A percentile compares a stretch with the other conserved stretches of the same genome.
Conservation (phyloP, 2,113 vertebrate species). For the Brachypodius melanocephalos region DNA sequence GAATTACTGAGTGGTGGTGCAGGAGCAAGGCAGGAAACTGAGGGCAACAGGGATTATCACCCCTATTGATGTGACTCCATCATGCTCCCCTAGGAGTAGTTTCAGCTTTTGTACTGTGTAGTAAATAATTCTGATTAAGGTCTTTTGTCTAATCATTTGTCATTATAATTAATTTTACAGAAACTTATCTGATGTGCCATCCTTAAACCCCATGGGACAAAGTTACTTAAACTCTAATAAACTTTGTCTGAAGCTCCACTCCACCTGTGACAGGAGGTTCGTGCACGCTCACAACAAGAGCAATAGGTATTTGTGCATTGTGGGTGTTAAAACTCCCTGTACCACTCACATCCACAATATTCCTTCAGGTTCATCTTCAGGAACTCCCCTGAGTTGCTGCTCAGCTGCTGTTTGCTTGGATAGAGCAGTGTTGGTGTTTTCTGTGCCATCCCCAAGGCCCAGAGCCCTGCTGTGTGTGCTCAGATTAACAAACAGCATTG, state of each 20-base stretch:
- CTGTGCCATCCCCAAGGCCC: neutral
- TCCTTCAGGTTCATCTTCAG: neutral
- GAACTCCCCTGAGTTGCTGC: neutral
- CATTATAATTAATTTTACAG: neutral
- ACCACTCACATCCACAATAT: accelerated
- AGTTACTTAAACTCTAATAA: neutral
- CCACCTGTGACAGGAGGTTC: neutral
- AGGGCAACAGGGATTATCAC: too few relatives aligned
- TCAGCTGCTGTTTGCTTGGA: neutral
- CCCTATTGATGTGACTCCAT: neutral
- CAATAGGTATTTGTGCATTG: accelerated
- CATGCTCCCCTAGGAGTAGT: neutral
- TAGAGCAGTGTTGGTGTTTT: neutral
- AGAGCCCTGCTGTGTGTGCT: neutral
- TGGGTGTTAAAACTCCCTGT: neutral
- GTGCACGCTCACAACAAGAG: neutral
- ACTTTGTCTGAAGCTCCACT: neutral
- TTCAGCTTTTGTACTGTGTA: neutral
- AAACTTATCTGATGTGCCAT: neutral
- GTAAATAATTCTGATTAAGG: neutral
- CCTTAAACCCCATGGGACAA: neutral
- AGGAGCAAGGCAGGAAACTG: neutral
- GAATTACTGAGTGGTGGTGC: neutral
- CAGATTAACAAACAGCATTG: neutral
- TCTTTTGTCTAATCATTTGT: neutral